A percentile compares a stretch with the other conserved stretches of the same genome.
Evolutionary conservation across 64 coral and sea anemone species (phyloP).

Genomic region (Catalaphyllia jardinei): DNA sequence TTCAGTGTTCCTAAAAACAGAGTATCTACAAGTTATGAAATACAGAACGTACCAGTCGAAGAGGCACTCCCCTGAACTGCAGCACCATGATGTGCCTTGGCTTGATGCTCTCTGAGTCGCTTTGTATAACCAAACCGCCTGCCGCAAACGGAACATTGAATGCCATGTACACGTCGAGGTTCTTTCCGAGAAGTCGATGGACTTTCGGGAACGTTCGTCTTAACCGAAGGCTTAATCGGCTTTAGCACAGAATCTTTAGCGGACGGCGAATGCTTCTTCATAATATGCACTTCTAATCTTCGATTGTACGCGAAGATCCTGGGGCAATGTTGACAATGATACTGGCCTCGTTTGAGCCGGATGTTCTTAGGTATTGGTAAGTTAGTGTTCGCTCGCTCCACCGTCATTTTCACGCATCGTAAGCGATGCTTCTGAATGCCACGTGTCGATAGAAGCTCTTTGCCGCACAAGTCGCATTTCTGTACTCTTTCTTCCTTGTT

Average conservation of each 20-base stretch:
- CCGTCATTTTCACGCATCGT: slow-evolving; percentile 4
- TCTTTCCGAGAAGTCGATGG: neutral
- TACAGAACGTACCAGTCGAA: neutral
- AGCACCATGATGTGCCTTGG: neutral
- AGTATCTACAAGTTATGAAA: neutral
- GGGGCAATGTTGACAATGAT: slow-evolving; percentile 2
- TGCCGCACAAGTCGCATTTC: slow-evolving; percentile 76
- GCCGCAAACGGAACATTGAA: slow-evolving; percentile 8
- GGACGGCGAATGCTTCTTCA: neutral
- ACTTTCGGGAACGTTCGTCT: neutral
- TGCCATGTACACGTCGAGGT: neutral
- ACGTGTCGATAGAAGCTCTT: slow-evolving; percentile 46
- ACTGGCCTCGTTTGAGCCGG: neutral
- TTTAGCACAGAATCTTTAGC: neutral
- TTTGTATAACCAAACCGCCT: neutral
- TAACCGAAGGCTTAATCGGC: neutral
- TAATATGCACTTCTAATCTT: neutral
- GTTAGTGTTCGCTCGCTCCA: slow-evolving; percentile 25
- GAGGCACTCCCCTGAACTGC: neutral
- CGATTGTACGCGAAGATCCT: slow-evolving; percentile 11
- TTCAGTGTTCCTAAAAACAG: too few species aligned
- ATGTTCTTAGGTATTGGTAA: neutral
- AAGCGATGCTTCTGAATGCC: slow-evolving; percentile 35
- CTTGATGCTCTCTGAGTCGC: neutral
- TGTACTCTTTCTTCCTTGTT: slow-evolving; percentile 70